Evolutionary conservation across 2,888 invertebrate species (phyloP).

Genomic region (Embidobia sp.): DNA sequence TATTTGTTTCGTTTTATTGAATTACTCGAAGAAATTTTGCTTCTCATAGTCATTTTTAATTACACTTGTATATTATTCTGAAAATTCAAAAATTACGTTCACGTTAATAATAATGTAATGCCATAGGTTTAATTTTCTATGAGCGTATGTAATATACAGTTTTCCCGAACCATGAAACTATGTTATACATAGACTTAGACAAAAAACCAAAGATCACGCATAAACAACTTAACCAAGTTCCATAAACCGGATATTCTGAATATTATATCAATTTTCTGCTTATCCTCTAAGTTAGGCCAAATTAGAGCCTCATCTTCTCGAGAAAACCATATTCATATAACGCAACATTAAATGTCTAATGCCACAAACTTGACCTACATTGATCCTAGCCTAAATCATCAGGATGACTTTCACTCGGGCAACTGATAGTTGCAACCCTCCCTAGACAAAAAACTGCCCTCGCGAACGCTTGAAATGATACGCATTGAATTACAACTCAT

Average conservation of each 20-base stretch:
- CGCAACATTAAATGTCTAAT: conserved; percentile 22
- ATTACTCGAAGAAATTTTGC: too few species aligned
- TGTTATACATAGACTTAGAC: neutral
- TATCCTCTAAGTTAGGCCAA: conserved; percentile 17
- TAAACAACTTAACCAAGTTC: conserved; percentile 7
- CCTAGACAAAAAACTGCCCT: conserved; percentile 18
- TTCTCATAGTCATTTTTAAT: too few species aligned
- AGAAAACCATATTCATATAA: conserved; percentile 1
- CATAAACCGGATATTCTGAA: neutral
- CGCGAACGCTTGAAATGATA: conserved; percentile 4
- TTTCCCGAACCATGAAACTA: too few species aligned
- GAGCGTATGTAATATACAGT: neutral
- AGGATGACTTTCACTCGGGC: conserved; percentile 7
- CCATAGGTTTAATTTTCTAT: too few species aligned
- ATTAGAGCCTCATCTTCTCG: conserved; percentile 3
- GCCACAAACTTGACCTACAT: conserved; percentile 32
- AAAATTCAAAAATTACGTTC: too few species aligned
- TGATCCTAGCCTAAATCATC: conserved; percentile 16
- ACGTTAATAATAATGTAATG: too few species aligned
- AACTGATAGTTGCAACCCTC: neutral
- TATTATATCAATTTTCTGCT: conserved; percentile 19
- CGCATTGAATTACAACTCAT: conserved; percentile 4
- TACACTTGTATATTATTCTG: too few species aligned
- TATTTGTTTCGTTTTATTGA: too few species aligned
- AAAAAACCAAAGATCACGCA: neutral